Evolutionary conservation across 2,888 invertebrate species (phyloP), one percentile per base, ranked within the genome.

Genomic region (Idaea straminata): DNA sequence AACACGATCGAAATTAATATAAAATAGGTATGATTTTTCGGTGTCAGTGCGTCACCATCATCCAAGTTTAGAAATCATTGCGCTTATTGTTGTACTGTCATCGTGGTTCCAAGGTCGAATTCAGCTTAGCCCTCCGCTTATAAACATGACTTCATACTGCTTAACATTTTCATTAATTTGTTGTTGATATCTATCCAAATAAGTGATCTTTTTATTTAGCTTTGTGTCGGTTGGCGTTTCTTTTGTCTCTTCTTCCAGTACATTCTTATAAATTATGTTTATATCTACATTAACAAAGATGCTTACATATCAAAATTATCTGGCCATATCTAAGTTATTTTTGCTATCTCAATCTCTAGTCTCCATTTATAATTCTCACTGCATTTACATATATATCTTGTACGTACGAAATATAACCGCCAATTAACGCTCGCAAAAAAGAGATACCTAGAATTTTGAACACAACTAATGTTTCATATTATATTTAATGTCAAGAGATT

Each of bases 81-180:
- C 65, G 75, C 74, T 74, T 71, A 68, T 74, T 74, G 77, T 77
- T 69, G 74, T 72, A 68, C 74, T 78, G 77, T 78, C 77, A 76
- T 80, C 77, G 76, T 67, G 62, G 73, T 72, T 72, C 70, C 81
- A 81, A 81, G 81, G 81, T 76, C 74, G 68, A 66, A 65, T 72
- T 73, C 67, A 71, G 60, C 70, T 73, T 74, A 77, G 74, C 73
- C 68, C 61, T 69, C 74, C 74, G 74, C 74, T 73, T 77, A 79
- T 80, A 82, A 79, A 80, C 75, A 80, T 83, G 83, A 83, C 78
- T 79, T 83, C 84, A 83, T 76, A 71, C 69, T 7, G 13, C 47
- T 47, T 13, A 47, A 47, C 47, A 79, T 78, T 78, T 79, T 75
- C 64, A 70, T 77, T 82, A 76, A 83, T 81, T 81, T 70, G 65